phyloP scores from a whole-genome alignment of 1,140 invertebrate genomes.

The Nephotettix cincticeps region DNA sequence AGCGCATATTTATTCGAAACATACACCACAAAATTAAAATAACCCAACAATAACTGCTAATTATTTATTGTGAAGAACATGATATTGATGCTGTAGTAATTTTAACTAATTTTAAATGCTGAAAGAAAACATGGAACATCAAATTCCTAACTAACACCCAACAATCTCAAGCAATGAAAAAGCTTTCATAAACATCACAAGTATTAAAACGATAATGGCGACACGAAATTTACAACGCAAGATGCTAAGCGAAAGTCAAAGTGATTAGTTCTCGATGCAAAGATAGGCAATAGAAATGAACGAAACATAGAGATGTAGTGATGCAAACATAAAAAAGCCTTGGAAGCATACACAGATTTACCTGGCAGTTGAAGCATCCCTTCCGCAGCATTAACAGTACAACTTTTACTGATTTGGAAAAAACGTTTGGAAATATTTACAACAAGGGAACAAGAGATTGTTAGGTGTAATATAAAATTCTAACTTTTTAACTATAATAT shows the following conservation, averaged over 20 bases:
- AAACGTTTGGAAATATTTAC: constrained; percentile 2
- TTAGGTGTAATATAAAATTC: background rate
- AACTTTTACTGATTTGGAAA: constrained; percentile 9
- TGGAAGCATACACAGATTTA: constrained; percentile 19
- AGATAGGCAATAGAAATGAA: constrained; percentile 17
- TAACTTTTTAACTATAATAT: too few relatives aligned
- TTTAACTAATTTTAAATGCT: too few relatives aligned
- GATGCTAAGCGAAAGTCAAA: constrained; percentile 13
- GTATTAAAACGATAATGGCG: background rate
- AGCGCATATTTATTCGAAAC: too few relatives aligned
- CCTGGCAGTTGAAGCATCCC: constrained; percentile 17
- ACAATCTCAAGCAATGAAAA: constrained; percentile 10
- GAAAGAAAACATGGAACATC: background rate
- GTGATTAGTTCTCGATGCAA: constrained; percentile 10
- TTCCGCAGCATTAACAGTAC: constrained; percentile 6
- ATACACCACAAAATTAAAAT: too few relatives aligned
- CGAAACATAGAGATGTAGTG: constrained; percentile 12
- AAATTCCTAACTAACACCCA: constrained; percentile 10
- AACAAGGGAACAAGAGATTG: constrained; percentile 16
- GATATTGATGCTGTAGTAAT: too few relatives aligned
- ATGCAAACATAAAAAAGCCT: constrained; percentile 19
- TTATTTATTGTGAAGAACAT: too few relatives aligned
- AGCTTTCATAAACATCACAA: background rate
- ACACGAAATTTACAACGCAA: constrained; percentile 16
- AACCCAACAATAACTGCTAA: too few relatives aligned